Conservation (phyloP, 1,140 invertebrate species). For the Acromyrmex echinatior region DNA sequence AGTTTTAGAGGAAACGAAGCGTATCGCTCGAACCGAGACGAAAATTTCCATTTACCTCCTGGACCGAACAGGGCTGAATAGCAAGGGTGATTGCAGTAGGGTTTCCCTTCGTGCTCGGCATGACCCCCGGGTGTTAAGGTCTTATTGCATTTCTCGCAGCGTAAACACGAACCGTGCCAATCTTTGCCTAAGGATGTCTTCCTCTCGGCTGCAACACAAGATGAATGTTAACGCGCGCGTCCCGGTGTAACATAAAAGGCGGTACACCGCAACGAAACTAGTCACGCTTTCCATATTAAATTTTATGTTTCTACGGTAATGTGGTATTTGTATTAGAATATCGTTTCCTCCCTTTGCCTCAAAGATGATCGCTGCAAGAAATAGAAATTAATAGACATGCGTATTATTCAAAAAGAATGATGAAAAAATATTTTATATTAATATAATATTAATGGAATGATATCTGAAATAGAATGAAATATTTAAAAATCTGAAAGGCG, state of each 20-base stretch:
- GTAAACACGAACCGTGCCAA: slow-evolving; percentile 92
- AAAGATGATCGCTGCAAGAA: background rate
- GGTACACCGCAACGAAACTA: slow-evolving; percentile 23
- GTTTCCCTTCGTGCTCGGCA: slow-evolving; percentile 92
- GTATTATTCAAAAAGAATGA: background rate
- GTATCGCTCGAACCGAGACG: slow-evolving; percentile 35
- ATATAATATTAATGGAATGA: background rate
- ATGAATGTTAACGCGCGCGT: slow-evolving; percentile 56
- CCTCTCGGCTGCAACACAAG: slow-evolving; percentile 90
- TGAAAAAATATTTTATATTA: too few relatives aligned
- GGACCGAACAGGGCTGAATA: slow-evolving; percentile 92
- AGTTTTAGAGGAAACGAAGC: slow-evolving; percentile 56
- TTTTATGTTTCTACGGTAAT: slow-evolving; percentile 52
- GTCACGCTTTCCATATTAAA: slow-evolving; percentile 45
- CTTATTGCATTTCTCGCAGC: slow-evolving; percentile 93
- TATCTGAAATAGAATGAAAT: background rate
- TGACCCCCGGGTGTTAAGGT: slow-evolving; percentile 91
- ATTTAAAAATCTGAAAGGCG: background rate
- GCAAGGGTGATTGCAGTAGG: slow-evolving; percentile 93
- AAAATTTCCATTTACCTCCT: slow-evolving; percentile 85
- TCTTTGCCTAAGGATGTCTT: slow-evolving; percentile 93
- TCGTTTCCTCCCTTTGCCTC: background rate
- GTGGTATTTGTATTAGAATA: background rate
- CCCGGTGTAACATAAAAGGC: slow-evolving; percentile 35
- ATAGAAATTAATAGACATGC: background rate